phyloP scores from a whole-genome alignment of 2,113 vertebrate genomes.

The Albula goreensis region DNA sequence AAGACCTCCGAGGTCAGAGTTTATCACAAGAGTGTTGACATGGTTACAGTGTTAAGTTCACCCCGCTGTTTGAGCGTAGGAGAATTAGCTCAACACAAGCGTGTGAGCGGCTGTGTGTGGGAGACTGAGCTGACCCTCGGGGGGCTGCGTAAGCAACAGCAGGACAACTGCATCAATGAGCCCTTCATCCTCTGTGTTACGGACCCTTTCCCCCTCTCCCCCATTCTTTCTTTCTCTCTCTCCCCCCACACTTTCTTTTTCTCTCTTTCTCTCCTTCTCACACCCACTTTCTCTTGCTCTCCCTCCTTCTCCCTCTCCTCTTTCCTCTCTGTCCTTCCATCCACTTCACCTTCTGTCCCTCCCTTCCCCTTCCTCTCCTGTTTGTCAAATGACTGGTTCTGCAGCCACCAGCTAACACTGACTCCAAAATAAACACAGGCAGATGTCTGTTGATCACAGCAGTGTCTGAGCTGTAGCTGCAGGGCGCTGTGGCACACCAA shows the following conservation, averaged over 20 bases:
- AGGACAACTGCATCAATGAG: neutral
- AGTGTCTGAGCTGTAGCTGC: neutral
- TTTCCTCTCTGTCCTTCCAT: neutral
- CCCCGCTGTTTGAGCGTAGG: neutral
- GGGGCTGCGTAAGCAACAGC: neutral
- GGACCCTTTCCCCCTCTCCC: neutral
- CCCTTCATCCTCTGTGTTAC: neutral
- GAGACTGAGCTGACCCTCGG: neutral
- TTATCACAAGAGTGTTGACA: neutral
- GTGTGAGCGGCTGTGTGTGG: neutral
- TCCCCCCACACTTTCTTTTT: neutral
- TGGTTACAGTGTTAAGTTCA: neutral
- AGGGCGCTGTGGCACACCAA: neutral
- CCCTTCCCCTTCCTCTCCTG: neutral
- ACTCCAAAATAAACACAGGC: constrained; percentile 11
- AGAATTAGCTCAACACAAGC: neutral
- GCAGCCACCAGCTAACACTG: neutral
- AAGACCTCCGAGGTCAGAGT: neutral
- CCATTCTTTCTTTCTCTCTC: neutral
- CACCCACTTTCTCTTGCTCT: neutral
- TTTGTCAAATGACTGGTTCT: neutral
- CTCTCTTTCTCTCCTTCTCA: neutral
- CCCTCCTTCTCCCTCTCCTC: neutral
- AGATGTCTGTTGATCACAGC: constrained; percentile 14
- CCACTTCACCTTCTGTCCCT: neutral